Evolutionary conservation across 2,888 invertebrate species (phyloP).

Genomic region (Chromoteleia sp.): DNA sequence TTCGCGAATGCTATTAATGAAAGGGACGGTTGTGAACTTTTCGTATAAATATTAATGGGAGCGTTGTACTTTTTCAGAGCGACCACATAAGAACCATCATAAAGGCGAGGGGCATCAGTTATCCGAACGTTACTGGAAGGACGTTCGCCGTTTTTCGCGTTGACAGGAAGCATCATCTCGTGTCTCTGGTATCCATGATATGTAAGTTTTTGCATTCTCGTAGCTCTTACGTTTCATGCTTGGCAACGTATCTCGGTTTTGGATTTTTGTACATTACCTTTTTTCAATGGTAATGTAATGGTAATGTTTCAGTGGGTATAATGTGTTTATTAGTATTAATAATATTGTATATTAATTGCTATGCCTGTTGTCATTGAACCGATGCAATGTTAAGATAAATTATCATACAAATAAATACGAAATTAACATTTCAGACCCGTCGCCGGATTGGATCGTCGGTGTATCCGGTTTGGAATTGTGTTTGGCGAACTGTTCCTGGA

Average conservation of each 20-base stretch:
- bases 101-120: conserved; percentile 95
- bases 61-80: conserved; percentile 81
- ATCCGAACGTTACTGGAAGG: conserved; percentile 94
- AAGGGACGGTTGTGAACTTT: background rate
- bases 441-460: conserved; percentile 99
- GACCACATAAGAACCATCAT: conserved; percentile 92
- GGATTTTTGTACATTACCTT: too few species aligned
- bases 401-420: too few species aligned
- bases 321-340: too few species aligned
- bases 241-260: too few species aligned
- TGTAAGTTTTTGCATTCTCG: conserved; percentile 86
- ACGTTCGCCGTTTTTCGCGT: conserved; percentile 93
- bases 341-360: background rate
- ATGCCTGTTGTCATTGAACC: too few species aligned
- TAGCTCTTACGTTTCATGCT: too few species aligned
- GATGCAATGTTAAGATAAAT: too few species aligned
- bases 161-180: conserved; percentile 92
- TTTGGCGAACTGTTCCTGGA: conserved; percentile 95
- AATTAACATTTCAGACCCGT: conserved; percentile 89
- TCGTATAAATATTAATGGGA: background rate
- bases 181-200: conserved; percentile 95
- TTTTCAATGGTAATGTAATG: too few species aligned
- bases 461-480: conserved; percentile 95
- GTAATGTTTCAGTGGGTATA: too few species aligned
- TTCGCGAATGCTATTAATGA: too few species aligned